Evolutionary conservation across 2,888 invertebrate genomes (phyloP).

Genomic region (Liodrosophila aerea): DNA sequence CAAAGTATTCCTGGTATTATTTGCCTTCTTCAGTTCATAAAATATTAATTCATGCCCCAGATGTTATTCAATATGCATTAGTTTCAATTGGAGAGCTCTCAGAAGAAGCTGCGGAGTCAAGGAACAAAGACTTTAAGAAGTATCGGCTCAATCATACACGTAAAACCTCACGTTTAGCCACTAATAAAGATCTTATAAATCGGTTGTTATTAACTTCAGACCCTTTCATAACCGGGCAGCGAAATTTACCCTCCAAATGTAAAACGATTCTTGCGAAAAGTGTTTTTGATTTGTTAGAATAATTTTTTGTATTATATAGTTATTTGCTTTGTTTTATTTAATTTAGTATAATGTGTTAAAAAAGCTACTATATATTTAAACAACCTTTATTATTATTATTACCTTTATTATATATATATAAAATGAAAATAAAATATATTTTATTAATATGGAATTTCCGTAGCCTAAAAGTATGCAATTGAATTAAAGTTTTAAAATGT

Average conservation of each 20-base stretch:
- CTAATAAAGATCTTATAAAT: neutral
- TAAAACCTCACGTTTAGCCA: neutral
- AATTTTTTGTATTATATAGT: no score
- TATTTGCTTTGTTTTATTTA: no score
- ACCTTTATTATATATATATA: no score
- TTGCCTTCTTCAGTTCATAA: constrained; percentile 14
- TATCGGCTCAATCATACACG: neutral
- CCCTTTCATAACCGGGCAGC: constrained; percentile 1
- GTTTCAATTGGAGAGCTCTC: constrained; percentile 14
- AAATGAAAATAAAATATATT: no score
- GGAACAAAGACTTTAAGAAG: constrained; percentile 6
- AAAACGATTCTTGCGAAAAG: neutral
- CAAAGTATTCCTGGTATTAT: constrained; percentile 10
- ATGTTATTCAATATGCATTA: constrained; percentile 11
- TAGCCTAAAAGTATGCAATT: no score
- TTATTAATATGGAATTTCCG: no score
- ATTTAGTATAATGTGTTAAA: no score
- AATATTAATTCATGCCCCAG: constrained; percentile 25
- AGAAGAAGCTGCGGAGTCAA: constrained; percentile 15
- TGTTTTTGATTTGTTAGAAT: neutral
- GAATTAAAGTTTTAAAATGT: no score
- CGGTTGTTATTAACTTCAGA: neutral
- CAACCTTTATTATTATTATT: no score
- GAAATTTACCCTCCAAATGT: neutral
- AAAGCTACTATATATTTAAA: no score